Evolutionary conservation across 1,140 invertebrate species (phyloP), one percentile per base, ranked within the genome.

Genomic region (Hydropsyche tenuis): DNA sequence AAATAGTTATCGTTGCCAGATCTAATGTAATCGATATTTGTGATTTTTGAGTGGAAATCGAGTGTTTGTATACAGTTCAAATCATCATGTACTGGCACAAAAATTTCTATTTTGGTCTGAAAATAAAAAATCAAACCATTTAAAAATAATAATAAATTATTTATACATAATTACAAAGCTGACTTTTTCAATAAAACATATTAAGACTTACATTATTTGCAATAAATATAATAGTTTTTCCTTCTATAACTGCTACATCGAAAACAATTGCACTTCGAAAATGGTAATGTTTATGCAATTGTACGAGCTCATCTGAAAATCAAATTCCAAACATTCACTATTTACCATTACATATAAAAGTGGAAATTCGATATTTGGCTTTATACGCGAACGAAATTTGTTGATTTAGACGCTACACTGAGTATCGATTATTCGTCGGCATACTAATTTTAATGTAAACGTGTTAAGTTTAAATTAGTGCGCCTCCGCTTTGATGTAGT

Each of bases 401-500:
- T 37, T 37, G 30, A 37, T 37, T 37, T 37, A 37, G 30, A 37
- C 30, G 30, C 30, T 3, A n/a, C n/a, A 4, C 30, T 37, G 30
- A 37, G 30, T 37, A 37, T 37, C 30, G 30, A 37, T 37, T 37
- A 37, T 60, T 23, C 56, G 18, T 2, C 56, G 22, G 56, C 56
- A 60, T 60, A 25, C 18, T 60, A 60, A 60, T 25, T 27, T 66
- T 70, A 70, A 25, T 25, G 69, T 56, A 70, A 70, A 23, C 65
- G 71, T 73, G 71, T 73, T 65, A 73, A 72, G 62, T 51, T 65
- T 64, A 73, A 73, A 73, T 73, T 73, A 62, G 69, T 46, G 51
- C 23, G 51, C 30, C 16, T 6, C 18, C 69, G 27, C 71, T 65
- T 73, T 73, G 71, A 73, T 73, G 66, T 66, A 60, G 37, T 73